Evolutionary conservation across 1,140 invertebrate genomes (phyloP), one percentile per base, ranked within the genome.

Genomic region (Colletes latitarsis): DNA sequence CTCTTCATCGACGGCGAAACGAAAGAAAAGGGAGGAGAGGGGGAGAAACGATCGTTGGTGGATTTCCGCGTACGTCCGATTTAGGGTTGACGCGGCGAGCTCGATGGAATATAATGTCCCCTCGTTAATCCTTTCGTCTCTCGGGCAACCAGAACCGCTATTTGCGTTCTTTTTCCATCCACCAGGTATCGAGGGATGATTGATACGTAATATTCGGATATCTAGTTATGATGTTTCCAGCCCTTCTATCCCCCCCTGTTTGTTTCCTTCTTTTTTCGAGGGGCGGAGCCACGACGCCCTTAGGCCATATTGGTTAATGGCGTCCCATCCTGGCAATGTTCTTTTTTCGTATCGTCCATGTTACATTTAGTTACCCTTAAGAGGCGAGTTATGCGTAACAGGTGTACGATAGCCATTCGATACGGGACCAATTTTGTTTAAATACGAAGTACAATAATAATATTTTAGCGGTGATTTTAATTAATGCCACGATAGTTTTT

Each of bases 51-150:
- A 64, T 70, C 53, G 53, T n/a, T 21, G 41, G 21, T 70, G 75
- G 49, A 70, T 77, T 77, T 57, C 55, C 74, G 53, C 74, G 75
- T 60, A 9, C 55, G 49, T 19, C 49, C 41, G 55, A 69, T 69
- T 77, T 49, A 60, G 41, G 66, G n/a, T 4, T 30, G 53, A 12
- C n/a, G 15, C 6, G 12, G 4, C 15, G 30, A 15, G 74, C 64
- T 62, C 17, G 46, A 53, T 53, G 49, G 77, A 77, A 77, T 78
- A 55, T 78, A 78, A 78, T 78, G 60, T 68, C 19, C 39, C 14
- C 60, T 63, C 66, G 46, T 72, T 78, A 73, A 78, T 78, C 77
- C 77, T 63, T 64, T 78, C 69, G 64, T 78, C n/a, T 49, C 60
- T 30, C 52, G 46, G 43, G 60, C 72, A 78, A 78, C 49, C 46